A percentile compares a stretch with the other conserved stretches of the same genome.
Evolutionary conservation across 2,888 invertebrate genomes (phyloP).

Genomic region (Elysia crispata): DNA sequence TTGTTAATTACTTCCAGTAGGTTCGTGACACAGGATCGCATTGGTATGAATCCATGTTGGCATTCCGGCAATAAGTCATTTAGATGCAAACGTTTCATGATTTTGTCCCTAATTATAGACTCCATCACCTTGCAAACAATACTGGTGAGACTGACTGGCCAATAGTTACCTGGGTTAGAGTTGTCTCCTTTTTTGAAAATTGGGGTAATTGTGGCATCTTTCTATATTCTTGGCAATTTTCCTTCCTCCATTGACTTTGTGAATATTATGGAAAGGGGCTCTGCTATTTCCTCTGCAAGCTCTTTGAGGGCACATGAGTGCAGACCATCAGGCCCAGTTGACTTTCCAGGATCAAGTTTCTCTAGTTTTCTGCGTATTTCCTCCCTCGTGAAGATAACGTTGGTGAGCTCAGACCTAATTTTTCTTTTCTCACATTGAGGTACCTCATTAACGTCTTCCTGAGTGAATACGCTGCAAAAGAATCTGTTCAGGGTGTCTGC

Average conservation of each 20-base stretch:
- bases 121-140: constrained; percentile 38
- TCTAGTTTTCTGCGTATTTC: neutral
- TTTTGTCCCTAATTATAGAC: constrained; percentile 26
- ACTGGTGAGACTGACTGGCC: constrained; percentile 38
- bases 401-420: neutral
- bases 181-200: constrained; percentile 34
- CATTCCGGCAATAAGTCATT: constrained; percentile 11
- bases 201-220: constrained; percentile 10
- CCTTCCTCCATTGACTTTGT: constrained; percentile 22
- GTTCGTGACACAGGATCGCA: too few relatives aligned
- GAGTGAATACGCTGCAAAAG: constrained; percentile 23
- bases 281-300: neutral
- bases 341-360: neutral
- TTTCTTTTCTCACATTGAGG: neutral
- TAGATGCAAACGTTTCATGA: constrained; percentile 16
- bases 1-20: too few relatives aligned
- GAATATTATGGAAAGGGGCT: neutral
- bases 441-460: neutral
- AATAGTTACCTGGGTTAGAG: constrained; percentile 23
- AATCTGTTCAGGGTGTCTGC: constrained; percentile 28
- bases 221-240: constrained; percentile 3
- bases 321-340: neutral
- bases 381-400: neutral
- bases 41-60: constrained; percentile 35
- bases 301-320: constrained; percentile 5